These are phyloP conservation scores for Austrofundulus limnaeus DNA, from an alignment of 2,113 vertebrate genomes.

Conservation along the genomic window DNA sequence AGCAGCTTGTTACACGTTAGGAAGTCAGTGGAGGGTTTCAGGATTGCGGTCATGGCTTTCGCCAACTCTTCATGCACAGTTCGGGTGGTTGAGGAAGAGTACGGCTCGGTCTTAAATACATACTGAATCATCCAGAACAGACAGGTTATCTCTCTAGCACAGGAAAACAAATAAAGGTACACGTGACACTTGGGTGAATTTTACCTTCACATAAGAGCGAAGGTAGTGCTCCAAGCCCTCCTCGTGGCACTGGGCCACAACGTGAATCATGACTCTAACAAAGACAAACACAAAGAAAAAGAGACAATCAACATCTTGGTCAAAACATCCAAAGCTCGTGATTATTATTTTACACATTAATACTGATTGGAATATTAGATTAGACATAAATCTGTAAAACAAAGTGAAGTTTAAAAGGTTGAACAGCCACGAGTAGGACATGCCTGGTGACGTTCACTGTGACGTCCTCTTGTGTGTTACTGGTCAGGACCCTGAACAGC, in stretches of 20 bases:
- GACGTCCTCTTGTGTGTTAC: constrained; percentile 91
- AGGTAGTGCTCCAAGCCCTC: constrained; percentile 95
- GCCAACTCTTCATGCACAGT: constrained; percentile 93
- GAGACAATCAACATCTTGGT: neutral
- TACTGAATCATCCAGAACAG: constrained; percentile 77
- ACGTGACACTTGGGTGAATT: neutral
- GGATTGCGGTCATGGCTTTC: constrained; percentile 95
- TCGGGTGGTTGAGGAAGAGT: constrained; percentile 83
- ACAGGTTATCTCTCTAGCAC: neutral
- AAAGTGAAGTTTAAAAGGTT: neutral
- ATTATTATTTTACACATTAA: neutral
- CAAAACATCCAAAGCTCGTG: neutral
- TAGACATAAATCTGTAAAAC: too few species aligned
- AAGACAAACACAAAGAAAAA: constrained; percentile 1
- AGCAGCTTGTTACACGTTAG: constrained; percentile 98
- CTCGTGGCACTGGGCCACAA: constrained; percentile 97
- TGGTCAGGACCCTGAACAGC: constrained; percentile 93
- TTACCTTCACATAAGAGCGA: constrained; percentile 96
- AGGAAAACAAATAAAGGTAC: neutral
- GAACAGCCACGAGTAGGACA: too few species aligned
- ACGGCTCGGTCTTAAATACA: constrained; percentile 91
- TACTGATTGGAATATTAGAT: neutral
- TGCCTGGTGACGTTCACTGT: constrained; percentile 96
- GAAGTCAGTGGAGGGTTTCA: constrained; percentile 97
- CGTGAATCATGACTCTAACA: constrained; percentile 93